Evolutionary conservation across 2,797 vertebrate genomes (phyloP).

Genomic region (Artibeus lituratus): DNA sequence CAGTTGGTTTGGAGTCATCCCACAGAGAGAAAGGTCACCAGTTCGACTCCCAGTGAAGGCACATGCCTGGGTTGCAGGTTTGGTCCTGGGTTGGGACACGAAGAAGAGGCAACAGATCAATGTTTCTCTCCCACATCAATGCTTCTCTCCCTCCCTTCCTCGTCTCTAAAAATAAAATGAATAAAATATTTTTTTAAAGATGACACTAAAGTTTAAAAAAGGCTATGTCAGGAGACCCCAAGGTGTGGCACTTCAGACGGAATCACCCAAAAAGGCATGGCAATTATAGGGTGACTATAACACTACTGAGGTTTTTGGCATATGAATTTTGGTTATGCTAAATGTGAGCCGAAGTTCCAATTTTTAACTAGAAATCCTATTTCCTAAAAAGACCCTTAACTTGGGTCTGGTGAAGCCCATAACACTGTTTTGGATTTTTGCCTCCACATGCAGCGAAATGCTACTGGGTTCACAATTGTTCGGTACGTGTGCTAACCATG

Average conservation of each 20-base stretch:
- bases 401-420: not conserved
- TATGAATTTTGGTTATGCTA: not conserved
- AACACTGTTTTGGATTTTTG: not conserved
- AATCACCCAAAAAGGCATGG: not conserved
- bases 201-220: not conserved
- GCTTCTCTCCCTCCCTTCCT: too few species aligned
- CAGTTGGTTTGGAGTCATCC: too few species aligned
- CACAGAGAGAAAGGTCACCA: too few species aligned
- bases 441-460: not conserved
- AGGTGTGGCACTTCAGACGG: not conserved
- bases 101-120: too few species aligned
- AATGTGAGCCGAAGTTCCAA: not conserved
- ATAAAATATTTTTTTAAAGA: too few species aligned
- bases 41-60: too few species aligned
- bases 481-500: constrained; percentile 35
- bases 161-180: too few species aligned
- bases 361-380: not conserved
- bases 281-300: not conserved
- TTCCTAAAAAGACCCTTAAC: not conserved
- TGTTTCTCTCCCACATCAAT: too few species aligned
- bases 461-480: not conserved
- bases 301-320: not conserved
- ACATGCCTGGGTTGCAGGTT: too few species aligned
- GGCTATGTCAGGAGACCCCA: not conserved
- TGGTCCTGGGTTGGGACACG: too few species aligned